phyloP scores from a whole-genome alignment of 1,140 invertebrate genomes.

The Ridgeia piscesae region DNA sequence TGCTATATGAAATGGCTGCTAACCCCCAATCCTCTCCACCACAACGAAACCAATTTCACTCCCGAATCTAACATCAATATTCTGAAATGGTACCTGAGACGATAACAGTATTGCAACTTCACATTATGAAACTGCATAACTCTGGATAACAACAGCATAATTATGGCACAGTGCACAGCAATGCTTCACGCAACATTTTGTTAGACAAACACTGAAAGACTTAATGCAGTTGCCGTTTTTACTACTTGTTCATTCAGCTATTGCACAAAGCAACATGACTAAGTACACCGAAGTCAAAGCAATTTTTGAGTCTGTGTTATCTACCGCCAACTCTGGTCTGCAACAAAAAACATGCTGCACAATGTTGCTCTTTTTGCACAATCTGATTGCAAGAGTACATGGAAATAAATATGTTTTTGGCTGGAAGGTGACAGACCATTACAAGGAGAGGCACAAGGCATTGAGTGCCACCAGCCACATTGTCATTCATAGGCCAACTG shows the following conservation, averaged over 20 bases:
- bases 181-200: background rate
- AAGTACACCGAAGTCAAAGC: background rate
- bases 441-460: background rate
- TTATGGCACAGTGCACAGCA: background rate
- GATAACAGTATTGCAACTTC: background rate
- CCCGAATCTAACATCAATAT: background rate
- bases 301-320: background rate
- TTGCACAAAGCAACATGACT: background rate
- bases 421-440: background rate
- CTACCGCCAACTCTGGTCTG: background rate
- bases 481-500: background rate
- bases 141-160: background rate
- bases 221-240: background rate
- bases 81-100: background rate
- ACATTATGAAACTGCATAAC: background rate
- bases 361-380: background rate
- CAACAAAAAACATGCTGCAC: background rate
- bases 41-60: background rate
- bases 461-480: background rate
- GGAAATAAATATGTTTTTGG: background rate
- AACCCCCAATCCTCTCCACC: no score
- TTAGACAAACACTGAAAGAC: background rate
- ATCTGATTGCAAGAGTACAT: background rate
- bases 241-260: background rate
- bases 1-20: no score